Conservation (phyloP, 2,113 vertebrate species). For the Nesogale talazaci region DNA sequence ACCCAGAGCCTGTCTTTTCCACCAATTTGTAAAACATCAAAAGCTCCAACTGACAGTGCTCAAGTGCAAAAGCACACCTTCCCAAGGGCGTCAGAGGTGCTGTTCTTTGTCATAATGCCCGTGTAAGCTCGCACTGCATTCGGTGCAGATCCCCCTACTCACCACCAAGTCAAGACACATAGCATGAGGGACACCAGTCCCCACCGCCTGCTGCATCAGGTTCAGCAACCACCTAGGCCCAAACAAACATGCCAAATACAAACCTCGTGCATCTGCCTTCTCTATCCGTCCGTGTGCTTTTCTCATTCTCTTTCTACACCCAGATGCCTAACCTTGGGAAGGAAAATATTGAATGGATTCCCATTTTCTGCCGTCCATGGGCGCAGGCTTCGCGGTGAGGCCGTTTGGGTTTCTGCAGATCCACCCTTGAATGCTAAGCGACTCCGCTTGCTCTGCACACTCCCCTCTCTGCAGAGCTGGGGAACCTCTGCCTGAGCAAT, state of each 20-base stretch:
- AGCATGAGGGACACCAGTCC: background rate
- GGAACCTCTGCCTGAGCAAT: constrained; percentile 76
- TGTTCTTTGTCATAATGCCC: background rate
- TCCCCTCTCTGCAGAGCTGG: constrained; percentile 71
- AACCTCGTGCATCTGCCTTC: constrained; percentile 35
- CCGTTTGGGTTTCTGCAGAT: constrained; percentile 70
- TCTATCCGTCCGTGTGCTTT: constrained; percentile 22
- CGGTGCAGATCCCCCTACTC: background rate
- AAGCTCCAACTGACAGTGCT: background rate
- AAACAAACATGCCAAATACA: constrained; percentile 52
- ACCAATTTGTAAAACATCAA: background rate
- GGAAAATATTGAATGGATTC: constrained; percentile 61
- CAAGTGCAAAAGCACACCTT: background rate
- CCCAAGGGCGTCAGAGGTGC: background rate
- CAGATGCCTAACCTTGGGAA: constrained; percentile 69
- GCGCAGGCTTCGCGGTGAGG: constrained; percentile 55
- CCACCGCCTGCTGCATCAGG: background rate
- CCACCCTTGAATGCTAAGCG: constrained; percentile 79
- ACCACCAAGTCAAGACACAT: constrained; percentile 29
- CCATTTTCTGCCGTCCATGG: constrained; percentile 69
- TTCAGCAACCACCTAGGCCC: constrained; percentile 50
- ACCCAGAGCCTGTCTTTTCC: background rate
- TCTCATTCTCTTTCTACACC: constrained; percentile 61
- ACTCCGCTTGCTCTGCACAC: constrained; percentile 61
- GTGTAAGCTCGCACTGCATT: background rate